These are phyloP conservation scores for Anhinga rufa DNA, from an alignment of 2,113 vertebrate genomes.

Conservation along the genomic window DNA sequence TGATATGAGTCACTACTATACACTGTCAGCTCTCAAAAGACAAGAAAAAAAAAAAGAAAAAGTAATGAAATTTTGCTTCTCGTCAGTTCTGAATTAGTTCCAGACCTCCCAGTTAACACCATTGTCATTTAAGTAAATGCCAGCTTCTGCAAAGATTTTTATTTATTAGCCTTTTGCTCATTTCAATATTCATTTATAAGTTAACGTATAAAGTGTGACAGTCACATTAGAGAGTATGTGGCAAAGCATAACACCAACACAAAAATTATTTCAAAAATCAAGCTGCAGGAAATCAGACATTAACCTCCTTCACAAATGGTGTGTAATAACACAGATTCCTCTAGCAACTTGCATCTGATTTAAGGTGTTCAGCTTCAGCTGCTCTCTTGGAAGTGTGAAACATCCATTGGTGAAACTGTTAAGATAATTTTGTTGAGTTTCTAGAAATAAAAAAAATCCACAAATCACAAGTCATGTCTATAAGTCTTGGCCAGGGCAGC, in stretches of 20 bases:
- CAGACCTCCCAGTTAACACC: neutral
- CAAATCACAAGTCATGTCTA: neutral
- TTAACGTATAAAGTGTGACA: neutral
- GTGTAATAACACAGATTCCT: neutral
- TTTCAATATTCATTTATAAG: neutral
- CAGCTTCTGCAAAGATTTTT: neutral
- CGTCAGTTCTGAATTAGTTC: neutral
- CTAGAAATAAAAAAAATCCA: neutral
- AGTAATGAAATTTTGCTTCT: neutral
- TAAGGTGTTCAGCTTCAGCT: neutral
- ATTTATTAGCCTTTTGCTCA: neutral
- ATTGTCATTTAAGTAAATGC: neutral
- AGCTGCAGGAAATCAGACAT: neutral
- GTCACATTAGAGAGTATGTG: neutral
- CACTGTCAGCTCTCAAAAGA: neutral
- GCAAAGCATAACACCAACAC: neutral
- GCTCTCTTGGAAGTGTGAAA: neutral
- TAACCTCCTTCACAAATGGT: neutral
- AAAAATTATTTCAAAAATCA: neutral
- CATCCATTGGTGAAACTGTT: neutral
- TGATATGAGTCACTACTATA: neutral
- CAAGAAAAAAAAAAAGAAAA: neutral
- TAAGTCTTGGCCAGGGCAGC: neutral
- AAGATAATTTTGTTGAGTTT: neutral
- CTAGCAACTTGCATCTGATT: neutral